phyloP scores from a whole-genome alignment of 2,797 vertebrate genomes.

The Aeoliscus strigatus region DNA sequence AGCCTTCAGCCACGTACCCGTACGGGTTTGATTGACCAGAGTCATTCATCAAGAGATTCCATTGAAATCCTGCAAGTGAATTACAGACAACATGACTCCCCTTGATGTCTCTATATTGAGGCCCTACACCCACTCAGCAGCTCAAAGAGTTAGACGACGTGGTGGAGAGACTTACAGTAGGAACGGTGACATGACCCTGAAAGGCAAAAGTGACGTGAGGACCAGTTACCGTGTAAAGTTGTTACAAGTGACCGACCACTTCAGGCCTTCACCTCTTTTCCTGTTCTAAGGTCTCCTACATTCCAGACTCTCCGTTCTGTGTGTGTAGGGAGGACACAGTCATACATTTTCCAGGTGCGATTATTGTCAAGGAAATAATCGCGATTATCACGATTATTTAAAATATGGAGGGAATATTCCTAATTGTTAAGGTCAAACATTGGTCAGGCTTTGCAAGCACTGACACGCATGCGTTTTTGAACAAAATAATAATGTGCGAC shows the following conservation, averaged over 20 bases:
- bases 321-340: too few relatives aligned
- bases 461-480: too few relatives aligned
- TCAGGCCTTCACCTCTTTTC: conserved; percentile 7
- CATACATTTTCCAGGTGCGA: too few relatives aligned
- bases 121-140: conserved; percentile 20
- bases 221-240: conserved; percentile 16
- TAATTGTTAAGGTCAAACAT: too few relatives aligned
- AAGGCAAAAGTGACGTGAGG: conserved; percentile 20
- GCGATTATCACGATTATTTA: too few relatives aligned
- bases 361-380: too few relatives aligned
- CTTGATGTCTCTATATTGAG: conserved; percentile 57
- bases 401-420: too few relatives aligned
- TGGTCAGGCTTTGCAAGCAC: too few relatives aligned
- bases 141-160: conserved; percentile 34
- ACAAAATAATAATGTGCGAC: too few relatives aligned
- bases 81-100: conserved; percentile 50
- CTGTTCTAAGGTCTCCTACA: conserved; percentile 5
- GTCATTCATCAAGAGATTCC: conserved; percentile 51
- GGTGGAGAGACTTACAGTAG: conserved; percentile 15
- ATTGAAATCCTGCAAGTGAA: conserved; percentile 55
- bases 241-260: conserved; percentile 7
- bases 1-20: conserved; percentile 45
- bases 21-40: conserved; percentile 70
- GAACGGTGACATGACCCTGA: conserved; percentile 21
- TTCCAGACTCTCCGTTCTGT: background rate